phyloP scores from a whole-genome alignment of 2,113 vertebrate species.

The Sylvietta virens region DNA sequence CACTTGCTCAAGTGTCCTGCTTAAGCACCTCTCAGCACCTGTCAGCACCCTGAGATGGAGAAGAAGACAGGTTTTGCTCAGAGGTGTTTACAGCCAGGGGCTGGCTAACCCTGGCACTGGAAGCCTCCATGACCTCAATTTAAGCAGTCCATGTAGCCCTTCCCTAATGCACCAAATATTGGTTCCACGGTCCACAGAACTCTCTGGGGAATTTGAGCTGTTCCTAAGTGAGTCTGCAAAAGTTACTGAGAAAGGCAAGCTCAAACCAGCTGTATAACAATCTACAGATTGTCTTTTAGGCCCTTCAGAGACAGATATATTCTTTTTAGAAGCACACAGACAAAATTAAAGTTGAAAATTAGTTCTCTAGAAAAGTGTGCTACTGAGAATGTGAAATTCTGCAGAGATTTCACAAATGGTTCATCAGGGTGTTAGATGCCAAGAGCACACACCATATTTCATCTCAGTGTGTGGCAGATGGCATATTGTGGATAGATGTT shows the following conservation, averaged over 20 bases:
- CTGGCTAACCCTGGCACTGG: background rate
- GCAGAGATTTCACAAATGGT: constrained; percentile 14
- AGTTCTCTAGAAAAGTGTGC: background rate
- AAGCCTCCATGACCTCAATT: background rate
- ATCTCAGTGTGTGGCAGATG: constrained; percentile 25
- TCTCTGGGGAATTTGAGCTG: background rate
- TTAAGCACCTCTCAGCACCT: background rate
- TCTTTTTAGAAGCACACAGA: background rate
- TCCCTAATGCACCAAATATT: background rate
- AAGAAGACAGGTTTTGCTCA: background rate
- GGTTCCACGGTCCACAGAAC: background rate
- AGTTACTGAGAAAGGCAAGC: background rate
- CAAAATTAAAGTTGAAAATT: constrained; percentile 2
- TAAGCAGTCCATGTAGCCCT: background rate
- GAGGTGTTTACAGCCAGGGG: background rate
- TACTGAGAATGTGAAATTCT: background rate
- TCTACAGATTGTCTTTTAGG: background rate
- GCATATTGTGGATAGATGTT: background rate
- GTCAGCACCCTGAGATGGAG: background rate
- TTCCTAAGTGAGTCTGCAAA: background rate
- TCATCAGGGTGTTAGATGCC: background rate
- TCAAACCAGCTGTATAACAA: background rate
- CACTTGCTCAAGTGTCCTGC: background rate
- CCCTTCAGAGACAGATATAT: background rate
- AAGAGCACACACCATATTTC: constrained; percentile 14